phyloP scores from a whole-genome alignment of 2,113 vertebrate species.

The Hippolais icterina region DNA sequence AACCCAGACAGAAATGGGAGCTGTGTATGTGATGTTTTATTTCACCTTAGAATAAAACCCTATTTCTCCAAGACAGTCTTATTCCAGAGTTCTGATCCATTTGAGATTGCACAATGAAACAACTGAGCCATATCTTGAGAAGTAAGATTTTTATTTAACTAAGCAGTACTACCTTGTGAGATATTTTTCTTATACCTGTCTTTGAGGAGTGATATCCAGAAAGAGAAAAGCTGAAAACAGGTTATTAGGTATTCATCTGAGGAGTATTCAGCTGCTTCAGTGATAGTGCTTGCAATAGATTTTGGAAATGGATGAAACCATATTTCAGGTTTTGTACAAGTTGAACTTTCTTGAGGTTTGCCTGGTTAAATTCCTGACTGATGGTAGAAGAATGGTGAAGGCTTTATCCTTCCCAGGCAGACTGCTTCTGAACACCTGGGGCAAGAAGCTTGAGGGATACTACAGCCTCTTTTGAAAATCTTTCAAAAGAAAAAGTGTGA shows the following conservation, averaged over 20 bases:
- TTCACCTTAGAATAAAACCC: background rate
- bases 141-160: slow-evolving; percentile 58
- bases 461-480: background rate
- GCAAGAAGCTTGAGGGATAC: background rate
- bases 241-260: background rate
- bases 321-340: background rate
- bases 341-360: background rate
- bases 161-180: slow-evolving; percentile 22
- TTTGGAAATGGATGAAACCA: background rate
- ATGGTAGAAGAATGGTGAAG: background rate
- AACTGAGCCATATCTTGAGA: slow-evolving; percentile 16
- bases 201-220: slow-evolving; percentile 20
- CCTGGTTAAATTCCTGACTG: background rate
- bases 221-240: background rate
- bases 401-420: background rate
- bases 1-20: background rate
- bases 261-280: background rate
- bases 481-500: background rate
- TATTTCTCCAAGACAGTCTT: background rate
- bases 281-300: background rate
- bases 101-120: slow-evolving; percentile 5
- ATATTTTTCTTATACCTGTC: slow-evolving; percentile 37
- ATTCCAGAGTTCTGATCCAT: background rate
- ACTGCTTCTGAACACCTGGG: background rate
- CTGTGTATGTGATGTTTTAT: background rate